These are phyloP conservation scores for Pseudachorutes palmiensis DNA, from an alignment of 1,140 invertebrate genomes.

Conservation along the genomic window DNA sequence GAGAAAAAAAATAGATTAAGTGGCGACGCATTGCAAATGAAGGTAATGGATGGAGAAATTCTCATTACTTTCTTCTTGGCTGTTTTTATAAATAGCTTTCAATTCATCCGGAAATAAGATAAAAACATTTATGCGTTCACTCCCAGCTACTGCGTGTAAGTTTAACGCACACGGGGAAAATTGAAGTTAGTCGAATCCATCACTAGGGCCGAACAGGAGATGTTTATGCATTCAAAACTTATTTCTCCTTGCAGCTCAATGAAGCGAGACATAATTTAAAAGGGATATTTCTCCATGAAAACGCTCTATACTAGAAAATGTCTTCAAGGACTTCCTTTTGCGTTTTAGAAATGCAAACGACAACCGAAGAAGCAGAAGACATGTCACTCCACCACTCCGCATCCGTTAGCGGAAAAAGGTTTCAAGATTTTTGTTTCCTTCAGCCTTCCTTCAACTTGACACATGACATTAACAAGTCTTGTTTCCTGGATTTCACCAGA, in stretches of 20 bases:
- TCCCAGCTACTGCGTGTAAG: no score
- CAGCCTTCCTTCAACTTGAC: not conserved
- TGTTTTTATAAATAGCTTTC: no score
- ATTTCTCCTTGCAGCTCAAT: conserved; percentile 32
- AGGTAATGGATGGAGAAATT: no score
- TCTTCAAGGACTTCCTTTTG: conserved; percentile 2
- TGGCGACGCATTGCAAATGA: no score
- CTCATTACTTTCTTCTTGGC: no score
- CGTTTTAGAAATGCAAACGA: conserved; percentile 3
- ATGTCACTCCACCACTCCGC: conserved; percentile 1
- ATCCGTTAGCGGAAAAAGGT: not conserved
- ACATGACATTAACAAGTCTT: conserved; percentile 14
- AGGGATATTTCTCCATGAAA: conserved; percentile 16
- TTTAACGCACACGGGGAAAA: no score
- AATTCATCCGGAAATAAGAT: no score
- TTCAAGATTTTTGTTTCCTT: conserved; percentile 10
- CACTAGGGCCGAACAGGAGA: not conserved
- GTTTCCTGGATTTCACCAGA: conserved; percentile 6
- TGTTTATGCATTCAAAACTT: not conserved
- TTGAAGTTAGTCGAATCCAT: no score
- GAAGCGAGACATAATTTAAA: conserved; percentile 34
- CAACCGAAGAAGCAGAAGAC: not conserved
- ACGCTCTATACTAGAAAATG: not conserved
- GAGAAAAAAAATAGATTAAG: no score
- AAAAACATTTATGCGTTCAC: no score